phyloP scores from a whole-genome alignment of 1,140 invertebrate genomes.

The Aricia agestis region DNA sequence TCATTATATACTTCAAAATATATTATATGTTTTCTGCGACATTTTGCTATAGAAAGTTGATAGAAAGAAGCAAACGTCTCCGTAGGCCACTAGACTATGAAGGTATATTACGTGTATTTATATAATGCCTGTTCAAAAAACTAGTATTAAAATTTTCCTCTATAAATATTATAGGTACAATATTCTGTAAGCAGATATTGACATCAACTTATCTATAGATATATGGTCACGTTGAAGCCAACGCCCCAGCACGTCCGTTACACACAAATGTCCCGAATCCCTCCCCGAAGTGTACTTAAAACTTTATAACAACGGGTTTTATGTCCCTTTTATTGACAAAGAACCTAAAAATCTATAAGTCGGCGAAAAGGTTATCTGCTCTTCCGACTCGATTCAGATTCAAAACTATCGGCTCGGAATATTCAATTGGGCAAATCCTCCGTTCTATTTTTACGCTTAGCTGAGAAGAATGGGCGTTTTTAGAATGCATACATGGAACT shows the following conservation, averaged over 20 bases:
- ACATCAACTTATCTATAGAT: no score
- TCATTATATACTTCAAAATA: neutral
- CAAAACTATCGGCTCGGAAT: slow-evolving; percentile 18
- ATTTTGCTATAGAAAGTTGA: no score
- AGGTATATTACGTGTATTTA: no score
- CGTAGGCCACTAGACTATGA: no score
- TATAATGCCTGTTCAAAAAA: no score
- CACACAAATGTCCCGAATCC: neutral
- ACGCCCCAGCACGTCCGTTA: neutral
- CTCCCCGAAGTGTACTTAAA: slow-evolving; percentile 11
- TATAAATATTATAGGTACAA: no score
- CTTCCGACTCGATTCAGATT: slow-evolving; percentile 9
- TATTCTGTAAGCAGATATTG: no score
- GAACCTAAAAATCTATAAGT: slow-evolving; percentile 12
- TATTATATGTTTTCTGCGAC: neutral
- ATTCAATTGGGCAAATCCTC: slow-evolving; percentile 13
- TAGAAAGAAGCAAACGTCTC: no score
- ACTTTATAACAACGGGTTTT: neutral
- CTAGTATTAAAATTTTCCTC: no score
- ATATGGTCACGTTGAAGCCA: neutral
- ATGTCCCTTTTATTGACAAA: slow-evolving; percentile 5
- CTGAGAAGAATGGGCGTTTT: neutral
- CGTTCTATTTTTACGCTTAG: slow-evolving; percentile 10
- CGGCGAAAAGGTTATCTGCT: slow-evolving; percentile 6
- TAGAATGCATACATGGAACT: neutral